Evolutionary conservation across 2,797 vertebrate species (phyloP).

Genomic region (Chaunax sp.): DNA sequence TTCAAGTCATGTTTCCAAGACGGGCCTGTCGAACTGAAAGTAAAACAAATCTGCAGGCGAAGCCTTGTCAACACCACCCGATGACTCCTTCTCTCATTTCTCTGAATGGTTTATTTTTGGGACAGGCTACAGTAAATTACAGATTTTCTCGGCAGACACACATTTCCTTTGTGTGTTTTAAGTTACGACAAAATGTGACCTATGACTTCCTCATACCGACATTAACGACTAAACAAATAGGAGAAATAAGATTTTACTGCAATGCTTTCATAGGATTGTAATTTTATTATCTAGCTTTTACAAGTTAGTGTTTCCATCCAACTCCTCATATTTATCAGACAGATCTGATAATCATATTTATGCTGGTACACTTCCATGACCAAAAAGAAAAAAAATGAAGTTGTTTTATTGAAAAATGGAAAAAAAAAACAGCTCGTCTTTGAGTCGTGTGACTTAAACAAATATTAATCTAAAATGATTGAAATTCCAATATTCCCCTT

Average conservation of each 20-base stretch:
- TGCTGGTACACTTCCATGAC: neutral
- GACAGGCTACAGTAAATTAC: neutral
- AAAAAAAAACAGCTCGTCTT: too few species aligned
- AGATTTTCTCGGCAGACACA: neutral
- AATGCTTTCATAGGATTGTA: neutral
- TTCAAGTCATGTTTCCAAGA: slow-evolving; percentile 40
- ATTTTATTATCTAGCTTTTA: neutral
- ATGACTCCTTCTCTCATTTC: slow-evolving; percentile 47
- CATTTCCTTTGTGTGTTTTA: neutral
- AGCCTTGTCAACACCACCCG: slow-evolving; percentile 70
- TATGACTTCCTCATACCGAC: neutral
- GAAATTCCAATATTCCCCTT: too few species aligned
- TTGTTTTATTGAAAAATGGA: too few species aligned
- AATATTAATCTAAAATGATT: too few species aligned
- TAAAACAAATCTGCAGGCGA: slow-evolving; percentile 61
- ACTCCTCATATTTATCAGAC: neutral
- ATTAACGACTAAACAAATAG: neutral
- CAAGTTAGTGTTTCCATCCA: neutral
- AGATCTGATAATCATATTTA: neutral
- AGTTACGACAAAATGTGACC: neutral
- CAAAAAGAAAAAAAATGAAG: too few species aligned
- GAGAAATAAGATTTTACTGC: neutral
- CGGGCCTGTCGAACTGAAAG: slow-evolving; percentile 53
- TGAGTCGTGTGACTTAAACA: too few species aligned
- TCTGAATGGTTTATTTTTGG: slow-evolving; percentile 29